These are phyloP conservation scores for Theropithecus gelada DNA, from an alignment of 2,113 vertebrate species.

Conservation along the genomic window DNA sequence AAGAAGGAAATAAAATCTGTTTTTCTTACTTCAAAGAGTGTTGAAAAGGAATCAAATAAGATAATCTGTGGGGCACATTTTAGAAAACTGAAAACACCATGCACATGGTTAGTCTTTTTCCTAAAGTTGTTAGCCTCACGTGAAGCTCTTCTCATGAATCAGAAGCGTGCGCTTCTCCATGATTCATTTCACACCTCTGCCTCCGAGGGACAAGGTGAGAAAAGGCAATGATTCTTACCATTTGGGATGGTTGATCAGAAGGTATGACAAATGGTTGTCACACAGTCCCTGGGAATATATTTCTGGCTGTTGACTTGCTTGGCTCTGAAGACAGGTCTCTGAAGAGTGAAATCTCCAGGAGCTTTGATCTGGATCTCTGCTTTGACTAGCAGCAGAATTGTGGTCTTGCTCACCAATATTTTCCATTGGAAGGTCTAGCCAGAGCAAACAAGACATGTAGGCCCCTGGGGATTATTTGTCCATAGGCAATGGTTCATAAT, in stretches of 20 bases:
- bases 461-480: background rate
- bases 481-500: background rate
- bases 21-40: background rate
- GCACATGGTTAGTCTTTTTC: background rate
- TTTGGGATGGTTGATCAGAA: background rate
- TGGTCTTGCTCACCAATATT: background rate
- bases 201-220: background rate
- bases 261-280: background rate
- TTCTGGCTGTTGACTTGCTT: slow-evolving; percentile 16
- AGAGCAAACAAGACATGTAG: background rate
- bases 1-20: background rate
- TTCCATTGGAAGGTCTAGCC: background rate
- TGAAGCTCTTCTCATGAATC: background rate
- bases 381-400: background rate
- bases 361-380: background rate
- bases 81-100: background rate
- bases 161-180: fast-evolving
- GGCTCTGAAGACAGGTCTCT: background rate
- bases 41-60: background rate
- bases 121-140: background rate
- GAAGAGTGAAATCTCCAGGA: background rate
- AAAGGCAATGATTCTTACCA: background rate
- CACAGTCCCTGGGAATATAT: background rate
- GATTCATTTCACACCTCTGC: background rate
- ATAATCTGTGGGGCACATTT: background rate